Evolutionary conservation across 2,113 vertebrate species (phyloP), one percentile per base, ranked within the genome.

Genomic region (Barbus barbus): DNA sequence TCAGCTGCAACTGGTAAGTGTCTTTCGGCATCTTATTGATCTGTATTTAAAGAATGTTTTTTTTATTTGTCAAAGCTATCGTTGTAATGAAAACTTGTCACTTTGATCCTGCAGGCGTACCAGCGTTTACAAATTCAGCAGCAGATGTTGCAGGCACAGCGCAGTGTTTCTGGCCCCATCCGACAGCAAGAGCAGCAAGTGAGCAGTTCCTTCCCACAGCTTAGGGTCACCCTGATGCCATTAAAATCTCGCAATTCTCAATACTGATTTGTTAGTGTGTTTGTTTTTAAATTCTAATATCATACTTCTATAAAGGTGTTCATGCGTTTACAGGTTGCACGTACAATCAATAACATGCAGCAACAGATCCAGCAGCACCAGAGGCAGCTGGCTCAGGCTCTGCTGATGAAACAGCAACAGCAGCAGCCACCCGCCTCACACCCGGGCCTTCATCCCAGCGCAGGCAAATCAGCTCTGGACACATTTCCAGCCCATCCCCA

Each of bases 51-150:
- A 71, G 18, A 26, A 1, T 82, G 18, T 41, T 38, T 38, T 41
- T 41, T 41, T 36, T 9, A 78, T 82, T 22, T 33, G 13, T 51
- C 28, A 36, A 72, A 56, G 7, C 11, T 44, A 6, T 44, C 22
- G 7, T 38, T 22, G 24, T 48, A 60, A 16, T 81, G 26, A 46
- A 6, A 58, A 3, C 76, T 36, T 28, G 33, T 69, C 38, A 74
- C 11, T 60, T 3, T 82, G 73, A 31, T 44, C 77, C 44, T 0
- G n/a, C 90, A 99, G 98, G 97, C 97, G 3, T 99, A 99, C 96
- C 98, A 99, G 96, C 98, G 98, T 98, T 98, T 99, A 97, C 98
- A 99, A 93, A 97, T 99, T 96, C 98, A 99, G 95, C 98, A 99
- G 95, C 98, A 99, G 95, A 98, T 99, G 98, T 93, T 99, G 95